Conservation (phyloP, 2,888 invertebrate species). For the Hypolimnas misippus region DNA sequence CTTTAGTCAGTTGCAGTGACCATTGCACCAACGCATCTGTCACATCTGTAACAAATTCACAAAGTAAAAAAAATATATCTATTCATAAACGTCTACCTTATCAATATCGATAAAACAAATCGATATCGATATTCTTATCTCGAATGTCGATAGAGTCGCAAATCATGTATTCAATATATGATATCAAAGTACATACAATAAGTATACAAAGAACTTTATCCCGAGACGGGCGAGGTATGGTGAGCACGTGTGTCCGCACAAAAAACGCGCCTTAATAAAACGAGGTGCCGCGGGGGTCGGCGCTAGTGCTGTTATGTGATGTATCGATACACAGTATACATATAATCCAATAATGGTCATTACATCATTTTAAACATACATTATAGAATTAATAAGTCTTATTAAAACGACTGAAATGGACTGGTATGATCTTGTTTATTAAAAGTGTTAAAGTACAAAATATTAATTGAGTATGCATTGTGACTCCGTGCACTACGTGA, state of each 20-base stretch:
- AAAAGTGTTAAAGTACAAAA: too few relatives aligned
- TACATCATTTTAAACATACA: too few relatives aligned
- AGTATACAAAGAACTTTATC: constrained; percentile 28
- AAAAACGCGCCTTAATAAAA: constrained; percentile 81
- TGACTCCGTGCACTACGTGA: too few relatives aligned
- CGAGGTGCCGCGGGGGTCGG: constrained; percentile 74
- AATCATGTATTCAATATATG: constrained; percentile 3
- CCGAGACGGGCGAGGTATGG: constrained; percentile 62
- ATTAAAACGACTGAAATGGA: too few relatives aligned
- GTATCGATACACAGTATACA: constrained; percentile 36
- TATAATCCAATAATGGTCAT: too few relatives aligned
- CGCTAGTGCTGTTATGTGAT: constrained; percentile 51
- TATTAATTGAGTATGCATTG: too few relatives aligned
- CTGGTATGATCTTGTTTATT: too few relatives aligned
- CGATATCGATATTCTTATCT: background rate
- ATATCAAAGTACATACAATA: background rate
- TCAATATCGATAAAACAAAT: background rate
- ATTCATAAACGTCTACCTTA: too few relatives aligned
- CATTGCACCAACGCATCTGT: too few relatives aligned
- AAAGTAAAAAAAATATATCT: background rate
- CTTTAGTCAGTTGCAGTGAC: too few relatives aligned
- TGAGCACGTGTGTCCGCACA: constrained; percentile 77
- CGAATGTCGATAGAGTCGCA: background rate
- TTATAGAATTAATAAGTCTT: too few relatives aligned
- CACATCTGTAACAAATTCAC: too few relatives aligned